Conservation (phyloP, 2,113 vertebrate species). For the Chaetodon trifascialis region DNA sequence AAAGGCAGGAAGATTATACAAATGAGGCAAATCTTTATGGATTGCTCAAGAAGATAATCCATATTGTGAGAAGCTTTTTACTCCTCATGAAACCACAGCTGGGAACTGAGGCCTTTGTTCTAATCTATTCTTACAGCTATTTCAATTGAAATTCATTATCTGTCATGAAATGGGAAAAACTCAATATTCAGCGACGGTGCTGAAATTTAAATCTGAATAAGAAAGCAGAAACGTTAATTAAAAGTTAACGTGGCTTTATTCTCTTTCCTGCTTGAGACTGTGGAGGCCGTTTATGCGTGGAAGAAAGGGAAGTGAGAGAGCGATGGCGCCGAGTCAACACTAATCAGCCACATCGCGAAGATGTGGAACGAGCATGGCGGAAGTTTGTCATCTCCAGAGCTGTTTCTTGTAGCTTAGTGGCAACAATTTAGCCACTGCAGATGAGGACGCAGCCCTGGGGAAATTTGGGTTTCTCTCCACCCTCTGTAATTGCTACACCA, state of each 20-base stretch:
- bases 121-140: conserved; percentile 10
- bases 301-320: not conserved
- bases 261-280: conserved; percentile 6
- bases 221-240: conserved; percentile 9
- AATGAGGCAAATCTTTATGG: conserved; percentile 65
- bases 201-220: conserved; percentile 23
- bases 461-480: conserved; percentile 45
- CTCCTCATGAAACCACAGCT: conserved; percentile 1
- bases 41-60: conserved; percentile 57
- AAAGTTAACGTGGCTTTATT: conserved; percentile 19
- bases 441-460: conserved; percentile 30
- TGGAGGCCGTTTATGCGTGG: not conserved
- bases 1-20: conserved; percentile 57
- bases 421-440: conserved; percentile 41
- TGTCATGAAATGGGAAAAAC: conserved; percentile 7
- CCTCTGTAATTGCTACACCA: conserved; percentile 19
- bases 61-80: conserved; percentile 33
- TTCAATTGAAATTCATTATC: conserved; percentile 40
- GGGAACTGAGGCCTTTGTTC: conserved; percentile 23
- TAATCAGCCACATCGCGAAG: conserved; percentile 46
- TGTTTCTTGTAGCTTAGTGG: conserved; percentile 42
- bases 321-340: conserved; percentile 3
- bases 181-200: not conserved
- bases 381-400: conserved; percentile 16
- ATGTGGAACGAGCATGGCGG: conserved; percentile 18